phyloP scores from a whole-genome alignment of 2,797 vertebrate species.

The Brachyrhaphis roseni region DNA sequence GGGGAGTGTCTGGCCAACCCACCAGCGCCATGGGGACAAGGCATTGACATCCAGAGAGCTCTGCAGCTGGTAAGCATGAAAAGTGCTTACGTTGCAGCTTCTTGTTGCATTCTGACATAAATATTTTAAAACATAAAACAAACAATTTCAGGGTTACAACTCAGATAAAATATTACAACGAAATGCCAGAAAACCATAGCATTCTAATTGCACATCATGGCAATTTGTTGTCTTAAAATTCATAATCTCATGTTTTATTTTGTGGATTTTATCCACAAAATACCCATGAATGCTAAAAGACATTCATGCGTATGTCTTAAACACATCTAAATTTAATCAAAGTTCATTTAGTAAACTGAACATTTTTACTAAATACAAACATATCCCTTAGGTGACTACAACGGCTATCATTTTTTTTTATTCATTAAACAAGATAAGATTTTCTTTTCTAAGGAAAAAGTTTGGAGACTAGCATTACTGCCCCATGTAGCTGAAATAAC shows the following conservation, averaged over 20 bases:
- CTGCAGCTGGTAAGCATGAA: constrained; percentile 85
- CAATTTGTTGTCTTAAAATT: background rate
- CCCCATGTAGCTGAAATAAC: too few relatives aligned
- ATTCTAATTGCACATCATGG: background rate
- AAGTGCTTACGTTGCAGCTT: background rate
- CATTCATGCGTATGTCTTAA: too few relatives aligned
- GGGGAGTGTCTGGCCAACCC: constrained; percentile 96
- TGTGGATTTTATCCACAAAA: too few relatives aligned
- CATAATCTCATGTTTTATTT: background rate
- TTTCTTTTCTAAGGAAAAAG: too few relatives aligned
- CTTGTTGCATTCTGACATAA: background rate
- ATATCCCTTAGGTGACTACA: too few relatives aligned
- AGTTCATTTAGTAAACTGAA: too few relatives aligned
- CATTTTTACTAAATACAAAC: too few relatives aligned
- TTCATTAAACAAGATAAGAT: too few relatives aligned
- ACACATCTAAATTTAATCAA: too few relatives aligned
- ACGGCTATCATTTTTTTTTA: too few relatives aligned
- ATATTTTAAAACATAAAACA: background rate
- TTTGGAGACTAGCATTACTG: too few relatives aligned
- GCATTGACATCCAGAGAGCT: constrained; percentile 96
- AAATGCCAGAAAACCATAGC: background rate
- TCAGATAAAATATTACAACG: background rate
- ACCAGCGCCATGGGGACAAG: constrained; percentile 95
- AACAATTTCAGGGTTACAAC: background rate
- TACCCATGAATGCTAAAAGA: too few relatives aligned